Conservation (phyloP, 1,140 invertebrate genomes). For the Daktulosphaira vitifoliae region DNA sequence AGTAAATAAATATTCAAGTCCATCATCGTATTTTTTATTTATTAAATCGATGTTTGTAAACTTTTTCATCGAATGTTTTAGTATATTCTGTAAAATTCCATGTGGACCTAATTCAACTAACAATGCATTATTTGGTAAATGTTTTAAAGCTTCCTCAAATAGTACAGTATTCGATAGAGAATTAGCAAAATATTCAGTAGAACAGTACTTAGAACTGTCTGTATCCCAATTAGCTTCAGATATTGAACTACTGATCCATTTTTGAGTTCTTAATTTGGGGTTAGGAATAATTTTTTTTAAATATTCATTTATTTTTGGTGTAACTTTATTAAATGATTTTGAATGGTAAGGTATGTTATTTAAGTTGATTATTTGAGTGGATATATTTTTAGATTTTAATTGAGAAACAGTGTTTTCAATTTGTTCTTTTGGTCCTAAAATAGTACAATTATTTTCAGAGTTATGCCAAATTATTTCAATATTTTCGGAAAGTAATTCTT, state of each 20-base stretch:
- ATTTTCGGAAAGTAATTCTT: constrained; percentile 46
- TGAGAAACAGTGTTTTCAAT: constrained; percentile 44
- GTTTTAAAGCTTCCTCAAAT: constrained; percentile 38
- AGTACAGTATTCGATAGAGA: constrained; percentile 50
- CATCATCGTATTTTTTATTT: constrained; percentile 62
- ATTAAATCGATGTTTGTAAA: constrained; percentile 70
- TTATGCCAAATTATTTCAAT: constrained; percentile 65
- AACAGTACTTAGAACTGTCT: constrained; percentile 57
- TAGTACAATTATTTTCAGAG: constrained; percentile 47
- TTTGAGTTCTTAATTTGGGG: constrained; percentile 58
- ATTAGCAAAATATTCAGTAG: constrained; percentile 86
- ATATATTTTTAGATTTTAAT: constrained; percentile 50
- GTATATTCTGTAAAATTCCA: constrained; percentile 58
- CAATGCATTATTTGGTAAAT: constrained; percentile 38
- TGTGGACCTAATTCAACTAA: constrained; percentile 71
- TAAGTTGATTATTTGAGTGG: constrained; percentile 59
- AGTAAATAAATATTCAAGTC: constrained; percentile 59
- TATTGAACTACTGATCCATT: constrained; percentile 83
- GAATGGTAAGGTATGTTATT: constrained; percentile 68
- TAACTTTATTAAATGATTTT: constrained; percentile 64
- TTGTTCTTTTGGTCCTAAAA: constrained; percentile 53
- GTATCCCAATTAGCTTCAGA: constrained; percentile 67
- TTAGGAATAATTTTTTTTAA: constrained; percentile 58
- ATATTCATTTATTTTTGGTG: constrained; percentile 61
- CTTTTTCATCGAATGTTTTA: constrained; percentile 49